A percentile compares a stretch with the other conserved stretches of the same genome.
Evolutionary conservation across 2,113 vertebrate genomes (phyloP).

Genomic region (Tonatia bakeri): DNA sequence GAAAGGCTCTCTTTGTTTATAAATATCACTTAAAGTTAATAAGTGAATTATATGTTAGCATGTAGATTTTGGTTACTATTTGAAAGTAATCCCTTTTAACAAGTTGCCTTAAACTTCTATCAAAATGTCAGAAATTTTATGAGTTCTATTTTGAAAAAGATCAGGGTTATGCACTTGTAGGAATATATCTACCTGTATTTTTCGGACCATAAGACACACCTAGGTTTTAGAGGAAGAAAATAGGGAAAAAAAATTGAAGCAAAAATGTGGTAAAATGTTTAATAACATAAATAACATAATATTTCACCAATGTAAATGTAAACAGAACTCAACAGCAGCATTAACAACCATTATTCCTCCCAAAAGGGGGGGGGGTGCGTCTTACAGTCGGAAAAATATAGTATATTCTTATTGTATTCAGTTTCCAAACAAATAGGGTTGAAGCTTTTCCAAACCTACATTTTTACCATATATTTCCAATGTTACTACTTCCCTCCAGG

Average conservation of each 20-base stretch:
- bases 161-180: background rate
- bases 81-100: background rate
- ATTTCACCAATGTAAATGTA: too few relatives aligned
- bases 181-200: background rate
- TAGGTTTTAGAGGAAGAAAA: too few relatives aligned
- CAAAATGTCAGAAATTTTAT: background rate
- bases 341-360: too few relatives aligned
- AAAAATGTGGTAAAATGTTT: too few relatives aligned
- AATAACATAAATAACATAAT: too few relatives aligned
- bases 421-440: background rate
- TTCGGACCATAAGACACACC: too few relatives aligned
- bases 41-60: background rate
- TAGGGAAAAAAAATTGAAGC: too few relatives aligned
- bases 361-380: too few relatives aligned
- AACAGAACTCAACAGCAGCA: too few relatives aligned
- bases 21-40: background rate
- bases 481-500: background rate
- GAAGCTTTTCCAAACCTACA: background rate
- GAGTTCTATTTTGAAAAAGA: background rate
- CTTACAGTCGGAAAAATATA: too few relatives aligned
- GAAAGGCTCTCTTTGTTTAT: background rate
- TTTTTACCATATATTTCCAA: background rate
- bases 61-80: background rate
- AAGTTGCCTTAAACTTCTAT: background rate
- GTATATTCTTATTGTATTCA: background rate